phyloP scores from a whole-genome alignment of 2,888 invertebrate genomes.

The Synergus itoensis region DNA sequence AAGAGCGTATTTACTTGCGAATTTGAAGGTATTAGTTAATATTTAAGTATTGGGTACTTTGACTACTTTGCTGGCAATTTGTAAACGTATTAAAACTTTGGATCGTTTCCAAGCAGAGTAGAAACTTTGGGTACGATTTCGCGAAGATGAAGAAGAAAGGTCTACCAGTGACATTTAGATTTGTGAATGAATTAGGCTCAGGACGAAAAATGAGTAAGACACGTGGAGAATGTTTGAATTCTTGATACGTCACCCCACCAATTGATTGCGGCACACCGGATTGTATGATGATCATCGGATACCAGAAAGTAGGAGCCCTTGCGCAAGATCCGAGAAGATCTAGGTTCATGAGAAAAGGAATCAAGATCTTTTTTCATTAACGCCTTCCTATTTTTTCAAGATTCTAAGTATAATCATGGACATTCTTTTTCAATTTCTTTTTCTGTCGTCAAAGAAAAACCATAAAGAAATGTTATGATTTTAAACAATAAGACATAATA shows the following conservation, averaged over 20 bases:
- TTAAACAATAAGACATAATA: no score
- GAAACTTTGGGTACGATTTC: not conserved
- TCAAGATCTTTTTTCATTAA: conserved; percentile 39
- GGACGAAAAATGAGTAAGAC: not conserved
- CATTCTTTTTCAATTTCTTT: not conserved
- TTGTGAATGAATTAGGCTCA: not conserved
- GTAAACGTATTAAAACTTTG: not conserved
- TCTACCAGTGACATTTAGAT: not conserved
- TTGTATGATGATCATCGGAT: conserved; percentile 33
- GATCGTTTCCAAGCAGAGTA: not conserved
- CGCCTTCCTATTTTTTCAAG: conserved; percentile 21
- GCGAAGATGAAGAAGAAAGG: not conserved
- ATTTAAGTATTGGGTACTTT: not conserved
- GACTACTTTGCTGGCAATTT: not conserved
- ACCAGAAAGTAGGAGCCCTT: conserved; percentile 39
- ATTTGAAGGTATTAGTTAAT: no score
- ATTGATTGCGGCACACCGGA: conserved; percentile 41
- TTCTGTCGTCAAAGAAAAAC: not conserved
- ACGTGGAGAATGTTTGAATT: conserved; percentile 29
- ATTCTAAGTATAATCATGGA: not conserved
- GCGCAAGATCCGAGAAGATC: conserved; percentile 39
- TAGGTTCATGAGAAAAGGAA: conserved; percentile 34
- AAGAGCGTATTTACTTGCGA: no score
- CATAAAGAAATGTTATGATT: no score
- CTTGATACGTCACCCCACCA: conserved; percentile 28